Evolutionary conservation across 2,888 invertebrate genomes (phyloP).

Genomic region (Clunio marinus): DNA sequence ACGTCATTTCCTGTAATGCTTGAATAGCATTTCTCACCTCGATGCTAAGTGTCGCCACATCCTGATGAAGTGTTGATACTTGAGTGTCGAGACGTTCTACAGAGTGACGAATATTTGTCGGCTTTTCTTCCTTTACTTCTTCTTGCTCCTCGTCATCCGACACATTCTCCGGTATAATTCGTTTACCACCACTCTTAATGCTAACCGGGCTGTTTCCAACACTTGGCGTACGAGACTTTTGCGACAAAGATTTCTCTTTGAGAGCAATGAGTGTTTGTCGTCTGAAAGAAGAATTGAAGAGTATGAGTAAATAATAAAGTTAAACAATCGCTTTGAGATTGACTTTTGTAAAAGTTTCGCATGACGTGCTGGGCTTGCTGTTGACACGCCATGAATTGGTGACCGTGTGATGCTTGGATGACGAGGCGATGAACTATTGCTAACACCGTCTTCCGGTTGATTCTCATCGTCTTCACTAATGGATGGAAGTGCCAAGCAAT

Average conservation of each 20-base stretch:
- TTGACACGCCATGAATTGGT: slow-evolving; percentile 53
- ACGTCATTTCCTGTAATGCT: slow-evolving; percentile 76
- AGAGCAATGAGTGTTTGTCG: slow-evolving; percentile 26
- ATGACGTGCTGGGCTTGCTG: slow-evolving; percentile 60
- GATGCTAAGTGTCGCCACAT: slow-evolving; percentile 78
- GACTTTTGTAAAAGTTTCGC: slow-evolving; percentile 59
- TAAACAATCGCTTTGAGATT: slow-evolving; percentile 40
- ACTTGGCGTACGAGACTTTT: slow-evolving; percentile 45
- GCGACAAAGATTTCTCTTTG: slow-evolving; percentile 40
- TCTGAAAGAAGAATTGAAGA: slow-evolving; percentile 9
- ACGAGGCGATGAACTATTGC: slow-evolving; percentile 58
- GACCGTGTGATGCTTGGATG: slow-evolving; percentile 56
- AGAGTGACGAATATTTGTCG: slow-evolving; percentile 46
- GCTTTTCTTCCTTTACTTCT: slow-evolving; percentile 51
- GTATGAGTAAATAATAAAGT: too few relatives aligned
- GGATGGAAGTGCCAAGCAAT: slow-evolving; percentile 79
- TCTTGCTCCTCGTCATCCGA: slow-evolving; percentile 27
- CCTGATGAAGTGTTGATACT: slow-evolving; percentile 76
- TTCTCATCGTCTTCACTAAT: slow-evolving; percentile 95
- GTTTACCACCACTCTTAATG: slow-evolving; percentile 10
- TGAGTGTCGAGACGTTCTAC: slow-evolving; percentile 77
- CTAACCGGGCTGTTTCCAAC: slow-evolving; percentile 30
- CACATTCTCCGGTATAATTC: background rate
- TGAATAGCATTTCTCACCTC: slow-evolving; percentile 81
- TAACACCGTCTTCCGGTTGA: slow-evolving; percentile 62